These are phyloP conservation scores for Synanthedon formicaeformis DNA, from an alignment of 2,888 invertebrate genomes.

Conservation along the genomic window DNA sequence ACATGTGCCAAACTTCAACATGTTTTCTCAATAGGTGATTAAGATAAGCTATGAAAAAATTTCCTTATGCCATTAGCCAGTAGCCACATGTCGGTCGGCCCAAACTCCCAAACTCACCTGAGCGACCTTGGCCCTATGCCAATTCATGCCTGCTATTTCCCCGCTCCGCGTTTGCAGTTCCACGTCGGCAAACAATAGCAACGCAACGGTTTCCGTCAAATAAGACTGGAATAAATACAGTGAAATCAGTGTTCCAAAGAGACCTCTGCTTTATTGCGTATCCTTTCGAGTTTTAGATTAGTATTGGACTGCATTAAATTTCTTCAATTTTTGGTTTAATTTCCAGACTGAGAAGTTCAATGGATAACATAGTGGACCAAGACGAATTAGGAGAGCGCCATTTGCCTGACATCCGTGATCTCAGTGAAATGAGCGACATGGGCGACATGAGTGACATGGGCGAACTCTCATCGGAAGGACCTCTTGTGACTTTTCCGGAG, in stretches of 20 bases:
- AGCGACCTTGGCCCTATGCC: constrained; percentile 60
- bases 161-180: constrained; percentile 55
- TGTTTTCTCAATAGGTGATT: constrained; percentile 32
- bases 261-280: not conserved
- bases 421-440: constrained; percentile 59
- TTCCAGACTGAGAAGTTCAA: constrained; percentile 76
- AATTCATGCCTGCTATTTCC: constrained; percentile 55
- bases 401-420: constrained; percentile 58
- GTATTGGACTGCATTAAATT: not conserved
- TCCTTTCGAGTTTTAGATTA: not conserved
- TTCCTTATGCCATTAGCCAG: constrained; percentile 9
- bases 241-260: not conserved
- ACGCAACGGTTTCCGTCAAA: constrained; percentile 33
- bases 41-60: constrained; percentile 6
- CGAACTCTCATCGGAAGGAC: constrained; percentile 67
- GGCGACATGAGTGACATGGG: constrained; percentile 64
- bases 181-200: constrained; percentile 62
- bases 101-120: constrained; percentile 64
- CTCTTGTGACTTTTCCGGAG: constrained; percentile 85
- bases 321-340: constrained; percentile 7
- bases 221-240: not conserved
- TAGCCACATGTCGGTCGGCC: constrained; percentile 27
- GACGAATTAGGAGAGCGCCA: constrained; percentile 58
- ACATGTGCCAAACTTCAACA: constrained; percentile 27
- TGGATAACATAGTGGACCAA: constrained; percentile 84